phyloP scores from a whole-genome alignment of 2,113 vertebrate species.

The Hemiprocne comata region DNA sequence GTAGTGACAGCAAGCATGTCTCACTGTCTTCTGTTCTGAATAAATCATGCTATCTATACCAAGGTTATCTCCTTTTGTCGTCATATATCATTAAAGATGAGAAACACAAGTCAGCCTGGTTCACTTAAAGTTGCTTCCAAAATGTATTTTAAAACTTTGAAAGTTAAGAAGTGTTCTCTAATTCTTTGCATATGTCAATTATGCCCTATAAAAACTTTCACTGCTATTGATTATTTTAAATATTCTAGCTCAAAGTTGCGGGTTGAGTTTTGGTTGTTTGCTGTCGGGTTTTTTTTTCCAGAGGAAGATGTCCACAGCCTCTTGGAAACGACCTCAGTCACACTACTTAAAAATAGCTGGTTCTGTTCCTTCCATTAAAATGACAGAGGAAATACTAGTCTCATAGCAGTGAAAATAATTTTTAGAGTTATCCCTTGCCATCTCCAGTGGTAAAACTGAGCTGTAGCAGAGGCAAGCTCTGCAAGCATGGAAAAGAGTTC shows the following conservation, averaged over 20 bases:
- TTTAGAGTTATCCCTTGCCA: background rate
- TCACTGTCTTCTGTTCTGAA: conserved; percentile 33
- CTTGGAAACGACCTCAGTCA: background rate
- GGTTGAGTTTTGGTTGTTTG: background rate
- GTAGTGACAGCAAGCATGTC: background rate
- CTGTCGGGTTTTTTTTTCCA: background rate
- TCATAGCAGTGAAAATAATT: background rate
- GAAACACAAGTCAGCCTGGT: background rate
- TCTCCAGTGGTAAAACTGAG: background rate
- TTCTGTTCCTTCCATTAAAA: conserved; percentile 30
- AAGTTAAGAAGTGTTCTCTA: background rate
- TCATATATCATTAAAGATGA: conserved; percentile 44
- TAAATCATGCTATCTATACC: conserved; percentile 58
- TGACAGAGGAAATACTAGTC: background rate
- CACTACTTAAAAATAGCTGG: conserved; percentile 3
- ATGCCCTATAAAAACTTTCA: background rate
- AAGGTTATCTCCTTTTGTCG: conserved; percentile 57
- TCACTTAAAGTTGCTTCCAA: background rate
- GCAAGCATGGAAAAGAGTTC: background rate
- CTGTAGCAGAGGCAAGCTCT: background rate
- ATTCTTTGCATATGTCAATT: background rate
- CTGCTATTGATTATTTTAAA: background rate
- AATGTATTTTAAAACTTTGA: background rate
- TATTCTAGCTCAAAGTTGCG: background rate
- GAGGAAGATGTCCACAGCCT: background rate